Evolutionary conservation across 2,888 invertebrate species (phyloP), one percentile per base, ranked within the genome.

Genomic region (Cerceris ruficornis): DNA sequence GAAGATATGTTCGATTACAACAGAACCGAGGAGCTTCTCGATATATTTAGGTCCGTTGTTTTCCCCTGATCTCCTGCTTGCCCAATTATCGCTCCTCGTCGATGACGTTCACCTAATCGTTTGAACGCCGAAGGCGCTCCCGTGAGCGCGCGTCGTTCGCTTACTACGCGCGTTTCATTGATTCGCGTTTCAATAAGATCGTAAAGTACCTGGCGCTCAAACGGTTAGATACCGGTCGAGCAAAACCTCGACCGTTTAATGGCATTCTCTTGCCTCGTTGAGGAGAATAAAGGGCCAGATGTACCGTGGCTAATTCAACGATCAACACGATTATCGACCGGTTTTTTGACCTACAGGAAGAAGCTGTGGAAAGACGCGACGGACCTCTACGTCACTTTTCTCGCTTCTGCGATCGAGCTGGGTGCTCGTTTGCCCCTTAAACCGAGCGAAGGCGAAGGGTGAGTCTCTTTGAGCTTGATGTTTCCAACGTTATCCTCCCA

Each of bases 381-480:
- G 28, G 94, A 94, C 43, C 91, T 97, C 62, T 97, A 97, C 90
- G 94, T 98, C 7, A 96, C 97, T 0, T 97, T 97, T 90, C 93
- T 98, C 85, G 96, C 96, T 14, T 97, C 97, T 0, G 97, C 98
- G 0, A 94, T 97, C 7, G 96, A 97, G 87, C 93, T 97, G 86
- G 98, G 98, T 1, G 98, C 97, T 0, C 94, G 98, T 50, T 92
- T 96, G 75, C 98, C 98, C 0, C 90, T 97, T 59, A 95, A 95
- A 87, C 98, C 98, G 0, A 95, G 95, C 80, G 97, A 97, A 88
- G 96, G 96, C 57, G 98, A 98, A 93, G 98, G 98, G 98, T 96
- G 93, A 91, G 91, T 80, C 14, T 8, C 28, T 14, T 14, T 43
- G 42, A 41, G 8, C 8, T 39, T 52, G 13, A 49, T 11, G 9